Evolutionary conservation across 2,888 invertebrate species (phyloP), one percentile per base, ranked within the genome.

Genomic region (Tiphia femorata): DNA sequence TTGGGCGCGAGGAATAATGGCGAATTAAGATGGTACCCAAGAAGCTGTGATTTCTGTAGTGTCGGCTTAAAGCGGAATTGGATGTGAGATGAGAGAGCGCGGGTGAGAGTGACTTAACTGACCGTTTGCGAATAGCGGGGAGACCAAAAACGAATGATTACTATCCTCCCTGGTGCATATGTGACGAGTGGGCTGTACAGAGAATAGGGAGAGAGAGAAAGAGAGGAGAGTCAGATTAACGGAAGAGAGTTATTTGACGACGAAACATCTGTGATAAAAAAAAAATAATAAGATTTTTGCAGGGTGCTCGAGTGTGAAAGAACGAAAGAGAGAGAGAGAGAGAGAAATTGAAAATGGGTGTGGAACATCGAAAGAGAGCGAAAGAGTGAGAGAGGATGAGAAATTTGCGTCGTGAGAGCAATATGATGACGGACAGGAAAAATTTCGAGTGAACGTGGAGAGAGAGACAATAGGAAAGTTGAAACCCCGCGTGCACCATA

Each of bases 261-360:
- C 55, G 64, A 74, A 76, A 77, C 75, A 78, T 77, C 77, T 76
- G 76, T 76, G 78, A 78, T 75, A 70, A 75, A 70, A 63, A 71
- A 71, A 10, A 17, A 17, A 17, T 37, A 37, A 42, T 67, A 69
- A 72, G 73, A 72, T 70, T 68, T 67, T 71, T 73, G 68, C 57
- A 64, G 61, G 69, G 70, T 70, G 69, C 70, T 77, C 69, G 75
- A 70, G 47, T 38, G 17, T 40, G 8, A 20, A 4, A 7, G 8
- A 46, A 3, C 30, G 23, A 17, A 14, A 29, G 12, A 43, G 19
- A 40, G 25, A 19, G 14, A 21, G 12, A 23, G 20, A 27, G 27
- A 29, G 20, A 14, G 10, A 29, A 21, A 20, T 33, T 30, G 41
- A 30, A 23, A 50, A 12, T 54, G 42, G 53, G 37, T 17, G 16